phyloP scores from a whole-genome alignment of 2,888 invertebrate genomes.

The Ophion slaviceki region DNA sequence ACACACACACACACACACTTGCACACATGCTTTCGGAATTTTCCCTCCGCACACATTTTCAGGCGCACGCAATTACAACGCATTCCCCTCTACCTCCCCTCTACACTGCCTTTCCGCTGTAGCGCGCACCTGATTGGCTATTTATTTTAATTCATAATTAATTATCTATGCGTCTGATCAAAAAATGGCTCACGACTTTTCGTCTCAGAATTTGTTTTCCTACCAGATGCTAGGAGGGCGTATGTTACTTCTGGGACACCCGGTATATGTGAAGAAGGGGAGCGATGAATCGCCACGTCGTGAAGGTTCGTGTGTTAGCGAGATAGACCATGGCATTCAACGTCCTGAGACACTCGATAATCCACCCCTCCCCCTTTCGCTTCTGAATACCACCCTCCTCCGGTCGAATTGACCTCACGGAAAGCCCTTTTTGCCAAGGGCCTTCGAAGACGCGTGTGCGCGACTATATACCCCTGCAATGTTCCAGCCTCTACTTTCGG shows the following conservation, averaged over 20 bases:
- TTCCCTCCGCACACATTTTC: no score
- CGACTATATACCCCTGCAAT: not conserved
- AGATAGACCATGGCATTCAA: conserved; percentile 22
- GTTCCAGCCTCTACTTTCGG: conserved; percentile 15
- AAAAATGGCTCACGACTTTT: no score
- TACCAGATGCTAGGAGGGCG: no score
- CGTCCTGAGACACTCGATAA: conserved; percentile 38
- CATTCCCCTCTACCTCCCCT: no score
- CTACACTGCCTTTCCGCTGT: no score
- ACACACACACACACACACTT: fast-evolving
- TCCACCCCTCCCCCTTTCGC: not conserved
- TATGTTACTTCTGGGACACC: no score
- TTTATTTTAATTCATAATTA: no score
- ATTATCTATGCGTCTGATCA: no score
- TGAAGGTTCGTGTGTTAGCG: conserved; percentile 18
- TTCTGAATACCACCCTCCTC: conserved; percentile 2
- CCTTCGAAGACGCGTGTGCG: conserved; percentile 19
- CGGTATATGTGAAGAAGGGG: not conserved
- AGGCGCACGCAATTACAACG: no score
- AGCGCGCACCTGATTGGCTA: no score
- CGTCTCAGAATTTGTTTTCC: no score
- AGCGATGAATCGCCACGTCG: conserved; percentile 30
- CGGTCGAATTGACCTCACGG: conserved; percentile 33
- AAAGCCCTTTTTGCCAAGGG: conserved; percentile 27
- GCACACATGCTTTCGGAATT: no score